Conservation (phyloP, 2,888 invertebrate species). For the Yponomeuta cagnagella region DNA sequence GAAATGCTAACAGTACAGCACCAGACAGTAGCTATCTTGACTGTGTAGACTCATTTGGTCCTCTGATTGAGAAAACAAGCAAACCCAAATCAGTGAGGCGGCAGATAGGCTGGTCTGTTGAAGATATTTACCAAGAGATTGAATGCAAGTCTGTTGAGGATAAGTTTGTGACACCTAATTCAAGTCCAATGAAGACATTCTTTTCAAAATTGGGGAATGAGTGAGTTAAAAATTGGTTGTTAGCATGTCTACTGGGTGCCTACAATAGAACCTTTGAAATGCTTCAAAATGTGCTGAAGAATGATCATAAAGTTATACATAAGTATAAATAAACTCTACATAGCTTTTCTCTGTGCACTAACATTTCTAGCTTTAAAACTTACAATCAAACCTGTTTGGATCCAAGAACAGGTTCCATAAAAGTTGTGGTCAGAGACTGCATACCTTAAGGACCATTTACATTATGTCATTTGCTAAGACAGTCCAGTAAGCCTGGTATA, state of each 20-base stretch:
- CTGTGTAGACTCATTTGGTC: slow-evolving; percentile 56
- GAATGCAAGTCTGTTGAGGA: slow-evolving; percentile 61
- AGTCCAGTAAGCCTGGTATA: no score
- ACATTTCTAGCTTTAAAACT: slow-evolving; percentile 3
- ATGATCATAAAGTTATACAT: no score
- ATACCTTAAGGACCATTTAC: background rate
- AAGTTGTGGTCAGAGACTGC: background rate
- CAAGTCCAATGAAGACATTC: slow-evolving; percentile 66
- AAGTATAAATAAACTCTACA: background rate
- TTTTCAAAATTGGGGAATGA: slow-evolving; percentile 66
- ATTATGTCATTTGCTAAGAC: no score
- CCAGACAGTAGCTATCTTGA: slow-evolving; percentile 42
- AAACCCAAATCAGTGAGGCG: slow-evolving; percentile 58
- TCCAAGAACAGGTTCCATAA: background rate
- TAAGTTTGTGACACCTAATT: slow-evolving; percentile 44
- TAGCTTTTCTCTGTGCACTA: background rate
- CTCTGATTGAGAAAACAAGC: slow-evolving; percentile 54
- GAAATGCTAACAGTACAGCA: slow-evolving; percentile 28
- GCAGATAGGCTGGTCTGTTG: slow-evolving; percentile 70
- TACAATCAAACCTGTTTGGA: background rate
- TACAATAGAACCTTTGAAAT: slow-evolving; percentile 19
- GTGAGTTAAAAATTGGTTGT: slow-evolving; percentile 57
- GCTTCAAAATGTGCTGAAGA: slow-evolving; percentile 21
- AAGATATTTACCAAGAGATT: slow-evolving; percentile 71
- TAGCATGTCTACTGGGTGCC: slow-evolving; percentile 48